These are phyloP conservation scores for Notamacropus eugenii DNA, from an alignment of 2,797 vertebrate species.

Conservation along the genomic window DNA sequence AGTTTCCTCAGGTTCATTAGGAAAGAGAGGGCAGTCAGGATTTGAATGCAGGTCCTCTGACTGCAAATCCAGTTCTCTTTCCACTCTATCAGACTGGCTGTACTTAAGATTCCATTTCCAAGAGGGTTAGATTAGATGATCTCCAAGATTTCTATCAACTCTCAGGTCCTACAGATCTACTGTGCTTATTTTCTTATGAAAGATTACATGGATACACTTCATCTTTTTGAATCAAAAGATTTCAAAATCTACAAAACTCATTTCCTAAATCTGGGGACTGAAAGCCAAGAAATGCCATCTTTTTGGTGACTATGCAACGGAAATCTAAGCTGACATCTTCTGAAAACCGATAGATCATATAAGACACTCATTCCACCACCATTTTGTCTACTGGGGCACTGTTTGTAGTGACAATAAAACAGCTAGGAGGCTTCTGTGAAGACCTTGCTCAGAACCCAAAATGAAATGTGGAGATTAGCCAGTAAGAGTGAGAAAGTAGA, in stretches of 20 bases:
- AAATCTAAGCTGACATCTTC: neutral
- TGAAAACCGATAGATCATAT: neutral
- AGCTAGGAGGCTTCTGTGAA: neutral
- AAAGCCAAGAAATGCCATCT: slow-evolving; percentile 26
- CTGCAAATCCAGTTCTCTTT: neutral
- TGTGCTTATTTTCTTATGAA: slow-evolving; percentile 12
- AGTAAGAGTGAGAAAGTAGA: neutral
- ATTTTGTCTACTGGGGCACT: neutral
- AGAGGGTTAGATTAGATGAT: neutral
- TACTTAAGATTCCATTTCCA: neutral
- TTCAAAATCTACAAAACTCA: neutral
- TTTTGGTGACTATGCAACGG: slow-evolving; percentile 1
- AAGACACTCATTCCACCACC: neutral
- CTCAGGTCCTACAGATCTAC: neutral
- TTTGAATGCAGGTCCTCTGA: neutral
- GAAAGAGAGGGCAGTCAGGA: neutral
- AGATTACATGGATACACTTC: neutral
- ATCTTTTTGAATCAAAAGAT: neutral
- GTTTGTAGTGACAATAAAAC: neutral
- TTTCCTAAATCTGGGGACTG: neutral
- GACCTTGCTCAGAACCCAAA: slow-evolving; percentile 55
- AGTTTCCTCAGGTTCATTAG: neutral
- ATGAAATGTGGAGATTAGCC: slow-evolving; percentile 47
- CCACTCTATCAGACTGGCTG: neutral
- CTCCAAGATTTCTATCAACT: neutral